These are phyloP conservation scores for Mamestra brassicae DNA, from an alignment of 2,888 invertebrate genomes.

Conservation along the genomic window DNA sequence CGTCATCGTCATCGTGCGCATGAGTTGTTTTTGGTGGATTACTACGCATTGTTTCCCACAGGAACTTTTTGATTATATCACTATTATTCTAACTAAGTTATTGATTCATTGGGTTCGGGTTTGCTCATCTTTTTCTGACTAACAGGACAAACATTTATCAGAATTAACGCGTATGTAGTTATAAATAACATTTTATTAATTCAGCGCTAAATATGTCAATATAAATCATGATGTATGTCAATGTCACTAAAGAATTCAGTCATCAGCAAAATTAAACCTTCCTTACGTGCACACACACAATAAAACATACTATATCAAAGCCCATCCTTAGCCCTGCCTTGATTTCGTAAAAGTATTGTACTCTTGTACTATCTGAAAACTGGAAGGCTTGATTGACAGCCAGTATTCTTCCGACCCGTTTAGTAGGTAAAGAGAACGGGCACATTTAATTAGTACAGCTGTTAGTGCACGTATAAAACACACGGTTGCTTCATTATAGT, in stretches of 20 bases:
- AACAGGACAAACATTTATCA: constrained; percentile 13
- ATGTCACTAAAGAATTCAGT: constrained; percentile 3
- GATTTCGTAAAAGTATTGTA: neutral
- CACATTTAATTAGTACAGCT: constrained; percentile 64
- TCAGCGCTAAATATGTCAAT: neutral
- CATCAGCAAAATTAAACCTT: constrained; percentile 3
- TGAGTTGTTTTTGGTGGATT: constrained; percentile 69
- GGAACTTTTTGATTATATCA: constrained; percentile 58
- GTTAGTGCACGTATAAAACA: constrained; percentile 58
- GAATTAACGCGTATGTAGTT: constrained; percentile 10
- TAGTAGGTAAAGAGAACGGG: constrained; percentile 64
- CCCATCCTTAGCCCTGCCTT: constrained; percentile 6
- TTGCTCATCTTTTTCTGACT: constrained; percentile 36
- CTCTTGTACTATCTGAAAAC: constrained; percentile 5
- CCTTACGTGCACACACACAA: constrained; percentile 17
- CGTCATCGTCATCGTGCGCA: constrained; percentile 80
- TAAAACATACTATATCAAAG: constrained; percentile 2
- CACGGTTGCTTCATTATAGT: constrained; percentile 58
- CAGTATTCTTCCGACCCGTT: constrained; percentile 23
- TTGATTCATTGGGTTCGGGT: constrained; percentile 39
- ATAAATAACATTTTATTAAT: constrained; percentile 3
- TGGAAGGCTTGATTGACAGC: constrained; percentile 24
- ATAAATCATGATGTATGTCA: neutral
- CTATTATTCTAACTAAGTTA: constrained; percentile 51
- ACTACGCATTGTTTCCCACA: constrained; percentile 56